A percentile compares a stretch with the other conserved stretches of the same genome.
Evolutionary conservation across 2,888 invertebrate genomes (phyloP).

Genomic region (Cistogaster globosa): DNA sequence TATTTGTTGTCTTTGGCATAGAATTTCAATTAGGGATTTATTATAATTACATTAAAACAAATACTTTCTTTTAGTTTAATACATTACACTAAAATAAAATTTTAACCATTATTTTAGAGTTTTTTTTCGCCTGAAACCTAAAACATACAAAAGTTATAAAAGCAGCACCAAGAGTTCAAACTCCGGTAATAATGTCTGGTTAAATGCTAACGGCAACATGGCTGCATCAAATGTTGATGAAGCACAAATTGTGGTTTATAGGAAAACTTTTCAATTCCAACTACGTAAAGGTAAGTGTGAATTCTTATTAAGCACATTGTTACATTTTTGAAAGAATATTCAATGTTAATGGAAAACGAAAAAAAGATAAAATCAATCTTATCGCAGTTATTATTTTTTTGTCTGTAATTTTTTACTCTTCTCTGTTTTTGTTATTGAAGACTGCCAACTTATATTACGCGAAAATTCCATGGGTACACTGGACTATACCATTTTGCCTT

Average conservation of each 20-base stretch:
- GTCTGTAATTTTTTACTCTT: neutral
- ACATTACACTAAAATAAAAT: no score
- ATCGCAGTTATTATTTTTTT: neutral
- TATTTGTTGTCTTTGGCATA: no score
- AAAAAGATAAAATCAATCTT: no score
- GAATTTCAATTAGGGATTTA: no score
- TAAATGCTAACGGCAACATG: slow-evolving; percentile 55
- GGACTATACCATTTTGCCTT: slow-evolving; percentile 78
- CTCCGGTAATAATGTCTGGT: slow-evolving; percentile 46
- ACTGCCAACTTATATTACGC: slow-evolving; percentile 78
- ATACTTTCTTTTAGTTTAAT: no score
- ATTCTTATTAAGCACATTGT: neutral
- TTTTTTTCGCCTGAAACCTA: slow-evolving; percentile 75
- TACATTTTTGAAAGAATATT: no score
- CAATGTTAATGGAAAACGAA: no score
- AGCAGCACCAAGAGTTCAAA: slow-evolving; percentile 36
- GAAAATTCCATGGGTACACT: slow-evolving; percentile 76
- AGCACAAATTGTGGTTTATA: slow-evolving; percentile 74
- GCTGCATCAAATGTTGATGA: slow-evolving; percentile 67
- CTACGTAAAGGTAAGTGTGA: slow-evolving; percentile 76
- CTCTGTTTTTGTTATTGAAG: slow-evolving; percentile 64
- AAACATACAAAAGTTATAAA: slow-evolving; percentile 57
- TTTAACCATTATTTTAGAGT: slow-evolving; percentile 70
- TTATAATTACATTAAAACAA: no score
- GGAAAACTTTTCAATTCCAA: slow-evolving; percentile 76